Evolutionary conservation across 1,140 invertebrate genomes (phyloP).

Genomic region (Hylyphantes graminicola): DNA sequence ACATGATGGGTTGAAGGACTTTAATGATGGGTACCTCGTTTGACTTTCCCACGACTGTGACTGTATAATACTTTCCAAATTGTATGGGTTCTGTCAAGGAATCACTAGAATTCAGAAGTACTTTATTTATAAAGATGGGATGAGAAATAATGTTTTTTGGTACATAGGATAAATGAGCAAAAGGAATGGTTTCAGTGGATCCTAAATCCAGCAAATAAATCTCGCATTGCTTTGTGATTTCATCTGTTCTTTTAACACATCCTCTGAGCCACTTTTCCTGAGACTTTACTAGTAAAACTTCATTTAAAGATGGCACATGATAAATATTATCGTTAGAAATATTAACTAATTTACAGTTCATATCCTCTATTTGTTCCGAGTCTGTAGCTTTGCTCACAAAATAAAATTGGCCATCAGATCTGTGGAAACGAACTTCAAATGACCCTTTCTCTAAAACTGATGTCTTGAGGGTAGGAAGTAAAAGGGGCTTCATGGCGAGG

Average conservation of each 20-base stretch:
- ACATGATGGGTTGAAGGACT: neutral
- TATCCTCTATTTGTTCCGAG: neutral
- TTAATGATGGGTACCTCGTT: neutral
- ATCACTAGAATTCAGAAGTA: neutral
- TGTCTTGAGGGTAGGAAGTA: neutral
- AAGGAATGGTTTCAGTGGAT: neutral
- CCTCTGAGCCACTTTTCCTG: conserved; percentile 5
- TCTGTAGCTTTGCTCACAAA: neutral
- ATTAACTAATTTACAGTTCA: conserved; percentile 1
- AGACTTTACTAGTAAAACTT: conserved; percentile 15
- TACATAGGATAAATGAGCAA: conserved; percentile 14
- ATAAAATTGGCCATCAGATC: conserved; percentile 6
- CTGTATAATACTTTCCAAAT: conserved; percentile 14
- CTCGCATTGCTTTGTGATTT: neutral
- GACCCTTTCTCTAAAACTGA: neutral
- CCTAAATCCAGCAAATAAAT: conserved; percentile 16
- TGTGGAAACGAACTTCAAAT: neutral
- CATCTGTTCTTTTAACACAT: neutral
- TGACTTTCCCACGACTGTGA: neutral
- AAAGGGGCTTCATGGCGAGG: neutral
- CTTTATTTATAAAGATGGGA: conserved; percentile 25
- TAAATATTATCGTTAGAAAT: neutral
- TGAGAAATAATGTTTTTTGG: neutral
- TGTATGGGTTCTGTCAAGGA: neutral
- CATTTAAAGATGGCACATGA: neutral